These are phyloP conservation scores for Pseudonaja textilis DNA, from an alignment of 2,113 vertebrate genomes.

Conservation along the genomic window DNA sequence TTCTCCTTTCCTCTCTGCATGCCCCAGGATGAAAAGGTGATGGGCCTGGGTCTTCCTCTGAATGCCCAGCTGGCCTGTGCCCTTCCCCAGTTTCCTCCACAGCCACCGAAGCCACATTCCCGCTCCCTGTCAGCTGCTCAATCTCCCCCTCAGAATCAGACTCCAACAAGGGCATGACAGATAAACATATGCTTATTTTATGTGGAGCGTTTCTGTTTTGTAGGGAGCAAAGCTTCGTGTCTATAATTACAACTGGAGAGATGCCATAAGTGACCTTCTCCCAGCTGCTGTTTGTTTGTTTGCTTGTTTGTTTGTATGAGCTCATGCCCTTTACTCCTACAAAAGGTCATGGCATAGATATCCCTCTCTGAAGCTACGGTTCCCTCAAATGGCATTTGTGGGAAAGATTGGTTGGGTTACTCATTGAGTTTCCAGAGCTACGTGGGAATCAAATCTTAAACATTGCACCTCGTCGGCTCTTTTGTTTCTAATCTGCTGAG, in stretches of 20 bases:
- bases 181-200: not conserved
- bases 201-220: not conserved
- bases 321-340: not conserved
- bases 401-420: not conserved
- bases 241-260: not conserved
- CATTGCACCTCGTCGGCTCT: not conserved
- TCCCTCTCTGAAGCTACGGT: not conserved
- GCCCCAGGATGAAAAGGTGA: no score
- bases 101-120: no score
- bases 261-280: not conserved
- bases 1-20: no score
- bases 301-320: not conserved
- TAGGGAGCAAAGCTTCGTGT: not conserved
- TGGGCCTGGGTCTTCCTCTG: no score
- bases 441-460: not conserved
- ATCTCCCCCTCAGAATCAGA: no score
- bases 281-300: not conserved
- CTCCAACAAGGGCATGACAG: not conserved
- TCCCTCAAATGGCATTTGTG: not conserved
- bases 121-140: no score
- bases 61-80: no score
- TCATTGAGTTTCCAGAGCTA: not conserved
- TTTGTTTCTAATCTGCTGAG: not conserved
- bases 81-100: no score
- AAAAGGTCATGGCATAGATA: not conserved